Percentiles rank a stretch among this genome's conserved stretches.
Evolutionary conservation across 30 jellyfish, hydroid and myxozoan genomes (phyloP).

Genomic region (Hydractinia symbiolongicarpus): DNA sequence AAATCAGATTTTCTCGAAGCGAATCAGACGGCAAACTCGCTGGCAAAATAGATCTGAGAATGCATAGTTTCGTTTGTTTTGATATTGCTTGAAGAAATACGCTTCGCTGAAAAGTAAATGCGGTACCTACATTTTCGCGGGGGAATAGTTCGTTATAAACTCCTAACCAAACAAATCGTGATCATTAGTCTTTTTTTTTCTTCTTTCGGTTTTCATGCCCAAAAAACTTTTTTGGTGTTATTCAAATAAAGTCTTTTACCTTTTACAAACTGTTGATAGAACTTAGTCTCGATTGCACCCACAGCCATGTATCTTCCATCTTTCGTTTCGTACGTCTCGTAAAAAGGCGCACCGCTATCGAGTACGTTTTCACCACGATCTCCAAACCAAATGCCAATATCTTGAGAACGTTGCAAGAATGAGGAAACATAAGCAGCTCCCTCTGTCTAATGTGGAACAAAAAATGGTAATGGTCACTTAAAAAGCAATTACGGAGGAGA

Average conservation of each 20-base stretch:
- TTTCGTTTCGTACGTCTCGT: constrained; percentile 84
- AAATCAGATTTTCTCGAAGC: too few relatives aligned
- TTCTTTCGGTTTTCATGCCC: too few relatives aligned
- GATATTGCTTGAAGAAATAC: too few relatives aligned
- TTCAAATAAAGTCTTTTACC: constrained; percentile 64
- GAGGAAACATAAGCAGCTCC: constrained; percentile 85
- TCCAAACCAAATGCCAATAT: constrained; percentile 74
- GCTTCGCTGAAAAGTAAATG: too few relatives aligned
- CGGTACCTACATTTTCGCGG: too few relatives aligned
- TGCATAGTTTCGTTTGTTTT: too few relatives aligned
- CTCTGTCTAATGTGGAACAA: constrained; percentile 61
- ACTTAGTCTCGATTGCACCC: constrained; percentile 93
- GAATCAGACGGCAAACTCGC: too few relatives aligned
- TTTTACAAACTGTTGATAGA: constrained; percentile 52
- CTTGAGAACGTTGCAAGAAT: constrained; percentile 71
- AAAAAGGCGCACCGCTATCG: constrained; percentile 96
- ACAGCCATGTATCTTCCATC: constrained; percentile 91
- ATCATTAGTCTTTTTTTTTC: too few relatives aligned
- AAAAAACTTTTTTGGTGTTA: too few relatives aligned
- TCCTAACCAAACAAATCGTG: too few relatives aligned
- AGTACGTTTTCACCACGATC: constrained; percentile 71
- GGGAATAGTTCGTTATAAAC: too few relatives aligned
- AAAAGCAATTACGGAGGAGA: not conserved
- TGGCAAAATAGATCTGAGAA: too few relatives aligned
- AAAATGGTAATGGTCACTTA: not conserved